A percentile compares a stretch with the other conserved stretches of the same genome.
Conservation (phyloP, 2,888 invertebrate species). For the Clusia tigrina region DNA sequence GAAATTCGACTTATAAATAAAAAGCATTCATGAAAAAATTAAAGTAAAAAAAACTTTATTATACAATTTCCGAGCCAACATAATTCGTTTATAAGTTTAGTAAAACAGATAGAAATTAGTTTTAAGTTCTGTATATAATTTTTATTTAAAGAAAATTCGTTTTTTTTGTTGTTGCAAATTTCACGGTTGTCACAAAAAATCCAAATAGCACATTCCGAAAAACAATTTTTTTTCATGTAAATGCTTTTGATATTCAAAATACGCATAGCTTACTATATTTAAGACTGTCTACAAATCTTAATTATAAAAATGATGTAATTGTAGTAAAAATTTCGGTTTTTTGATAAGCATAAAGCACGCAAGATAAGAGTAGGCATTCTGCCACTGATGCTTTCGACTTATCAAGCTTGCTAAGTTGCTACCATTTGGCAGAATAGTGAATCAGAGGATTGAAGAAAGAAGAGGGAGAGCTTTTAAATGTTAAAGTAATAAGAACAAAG, state of each 20-base stretch:
- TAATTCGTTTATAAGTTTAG: constrained; percentile 13
- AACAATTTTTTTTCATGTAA: too few species aligned
- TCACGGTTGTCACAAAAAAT: not conserved
- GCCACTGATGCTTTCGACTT: too few species aligned
- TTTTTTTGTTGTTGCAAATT: not conserved
- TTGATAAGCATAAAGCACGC: constrained; percentile 31
- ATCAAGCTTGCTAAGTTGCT: too few species aligned
- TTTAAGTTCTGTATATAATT: constrained; percentile 7
- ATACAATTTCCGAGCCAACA: not conserved
- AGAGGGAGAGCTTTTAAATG: too few species aligned
- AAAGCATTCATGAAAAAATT: too few species aligned
- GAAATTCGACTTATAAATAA: too few species aligned
- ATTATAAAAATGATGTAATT: not conserved
- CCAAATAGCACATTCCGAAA: too few species aligned
- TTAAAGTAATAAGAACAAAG: too few species aligned
- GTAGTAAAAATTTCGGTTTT: constrained; percentile 34
- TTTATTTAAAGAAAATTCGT: not conserved
- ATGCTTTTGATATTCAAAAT: constrained; percentile 26
- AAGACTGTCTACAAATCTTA: constrained; percentile 17
- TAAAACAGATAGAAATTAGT: constrained; percentile 14
- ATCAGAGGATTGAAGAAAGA: too few species aligned
- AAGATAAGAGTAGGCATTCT: too few species aligned
- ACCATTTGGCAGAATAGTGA: too few species aligned
- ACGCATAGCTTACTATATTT: constrained; percentile 19
- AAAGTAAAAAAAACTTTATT: too few species aligned